Conservation (phyloP, 2,797 vertebrate genomes). For the Alcedo quadribrachys region DNA sequence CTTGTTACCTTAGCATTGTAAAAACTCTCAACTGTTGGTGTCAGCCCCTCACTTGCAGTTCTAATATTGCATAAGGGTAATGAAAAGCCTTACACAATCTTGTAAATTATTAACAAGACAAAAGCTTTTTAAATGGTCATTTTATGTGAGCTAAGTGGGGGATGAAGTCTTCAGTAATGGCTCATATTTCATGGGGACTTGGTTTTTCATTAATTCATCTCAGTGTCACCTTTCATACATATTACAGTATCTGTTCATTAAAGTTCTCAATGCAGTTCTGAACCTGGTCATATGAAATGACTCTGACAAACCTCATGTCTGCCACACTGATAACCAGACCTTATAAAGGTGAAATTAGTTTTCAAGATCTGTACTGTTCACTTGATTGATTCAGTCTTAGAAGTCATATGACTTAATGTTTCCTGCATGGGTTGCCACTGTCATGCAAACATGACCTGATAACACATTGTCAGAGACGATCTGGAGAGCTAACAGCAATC, state of each 20-base stretch:
- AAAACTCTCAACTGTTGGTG: constrained; percentile 43
- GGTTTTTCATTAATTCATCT: constrained; percentile 74
- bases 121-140: constrained; percentile 65
- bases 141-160: constrained; percentile 64
- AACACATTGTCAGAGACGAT: constrained; percentile 85
- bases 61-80: constrained; percentile 59
- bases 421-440: constrained; percentile 84
- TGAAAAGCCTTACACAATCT: constrained; percentile 55
- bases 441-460: constrained; percentile 92
- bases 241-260: constrained; percentile 77
- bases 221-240: constrained; percentile 77
- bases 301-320: constrained; percentile 80
- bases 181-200: constrained; percentile 75
- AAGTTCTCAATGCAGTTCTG: constrained; percentile 73
- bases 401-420: constrained; percentile 90
- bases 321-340: constrained; percentile 86
- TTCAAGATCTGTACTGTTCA: constrained; percentile 83
- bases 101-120: constrained; percentile 69
- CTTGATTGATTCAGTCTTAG: constrained; percentile 90
- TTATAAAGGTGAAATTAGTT: constrained; percentile 95
- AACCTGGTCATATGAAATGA: constrained; percentile 77
- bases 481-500: constrained; percentile 82
- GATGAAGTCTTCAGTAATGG: constrained; percentile 62
- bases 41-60: constrained; percentile 30
- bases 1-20: not conserved